Evolutionary conservation across 2,113 vertebrate genomes (phyloP), one percentile per base, ranked within the genome.

Genomic region (Callithrix jacchus): DNA sequence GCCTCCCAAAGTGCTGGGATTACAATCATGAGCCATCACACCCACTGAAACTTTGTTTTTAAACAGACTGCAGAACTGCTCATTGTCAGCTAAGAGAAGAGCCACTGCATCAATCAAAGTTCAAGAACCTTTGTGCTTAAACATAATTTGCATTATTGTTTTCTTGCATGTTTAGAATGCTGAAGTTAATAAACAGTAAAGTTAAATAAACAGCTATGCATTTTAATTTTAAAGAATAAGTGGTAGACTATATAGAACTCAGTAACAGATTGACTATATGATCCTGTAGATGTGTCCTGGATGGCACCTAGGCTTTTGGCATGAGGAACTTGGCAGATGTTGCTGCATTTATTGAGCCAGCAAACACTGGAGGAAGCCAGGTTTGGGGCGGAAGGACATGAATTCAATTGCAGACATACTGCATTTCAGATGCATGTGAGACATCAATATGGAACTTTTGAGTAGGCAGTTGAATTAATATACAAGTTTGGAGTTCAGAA

Each of bases 141-240:
- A 98, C 27, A 87, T 23, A 94, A 98, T 98, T 98, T 98, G 98
- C 98, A 98, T 99, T 96, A 93, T 98, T 98, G 92, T 98, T 32
- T 98, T 98, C 99, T 99, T 98, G 98, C 99, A 98, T 99, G 98
- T 99, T 99, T 99, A 99, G 98, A 98, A 98, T 99, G 98, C 98
- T 98, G 98, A 99, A 98, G 98, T 99, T 64, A 64, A 64, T 64
- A 32, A 64, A 64, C 12, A 64, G 99, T 99, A 98, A 99, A 98
- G 98, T 98, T 98, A 99, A 99, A 99, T 99, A 98, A 99, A 99
- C 98, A 98, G 98, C 98, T 99, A 99, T 99, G 98, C 98, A 98
- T 99, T 32, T 64, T 6, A 64, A 98, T 99, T 32, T 64, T 6
- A 64, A 64, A 64, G 18, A 10, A 21, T 21, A 71, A 71, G 32